phyloP scores from a whole-genome alignment of 2,797 vertebrate species.

The Chromis chromis region DNA sequence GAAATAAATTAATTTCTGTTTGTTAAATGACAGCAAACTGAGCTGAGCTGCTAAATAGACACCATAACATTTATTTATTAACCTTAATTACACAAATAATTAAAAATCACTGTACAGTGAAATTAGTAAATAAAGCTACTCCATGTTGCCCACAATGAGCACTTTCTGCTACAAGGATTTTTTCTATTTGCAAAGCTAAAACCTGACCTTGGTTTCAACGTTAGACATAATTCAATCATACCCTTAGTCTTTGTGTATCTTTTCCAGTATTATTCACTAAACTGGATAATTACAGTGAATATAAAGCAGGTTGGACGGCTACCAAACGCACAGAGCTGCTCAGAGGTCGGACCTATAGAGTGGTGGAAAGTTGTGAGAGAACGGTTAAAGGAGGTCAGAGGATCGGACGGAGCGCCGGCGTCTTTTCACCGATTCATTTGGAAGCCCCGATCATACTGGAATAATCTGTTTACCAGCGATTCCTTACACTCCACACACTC shows the following conservation, averaged over 20 bases:
- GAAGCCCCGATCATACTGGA: slow-evolving; percentile 39
- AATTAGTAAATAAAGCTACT: slow-evolving; percentile 82
- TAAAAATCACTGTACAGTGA: slow-evolving; percentile 82
- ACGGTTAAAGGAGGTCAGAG: slow-evolving; percentile 43
- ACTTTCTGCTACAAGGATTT: slow-evolving; percentile 70
- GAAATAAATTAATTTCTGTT: slow-evolving; percentile 27
- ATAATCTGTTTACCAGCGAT: slow-evolving; percentile 73
- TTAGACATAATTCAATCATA: slow-evolving; percentile 73
- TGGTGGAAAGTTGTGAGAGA: slow-evolving; percentile 30
- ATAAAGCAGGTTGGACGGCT: slow-evolving; percentile 60
- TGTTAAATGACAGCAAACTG: slow-evolving; percentile 17
- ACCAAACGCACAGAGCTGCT: slow-evolving; percentile 56
- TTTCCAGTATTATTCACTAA: slow-evolving; percentile 75
- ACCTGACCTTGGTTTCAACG: slow-evolving; percentile 74
- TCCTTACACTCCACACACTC: slow-evolving; percentile 55
- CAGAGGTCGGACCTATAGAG: slow-evolving; percentile 39
- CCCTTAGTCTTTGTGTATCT: slow-evolving; percentile 60
- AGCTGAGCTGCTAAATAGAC: slow-evolving; percentile 61
- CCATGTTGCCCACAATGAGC: slow-evolving; percentile 62
- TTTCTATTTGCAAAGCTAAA: slow-evolving; percentile 71
- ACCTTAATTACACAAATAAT: slow-evolving; percentile 81
- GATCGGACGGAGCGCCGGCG: background rate
- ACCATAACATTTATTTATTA: slow-evolving; percentile 74
- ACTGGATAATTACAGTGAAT: slow-evolving; percentile 79
- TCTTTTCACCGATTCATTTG: slow-evolving; percentile 36